Evolutionary conservation across 2,113 vertebrate species (phyloP).

Genomic region (Chrysochloris asiatica): DNA sequence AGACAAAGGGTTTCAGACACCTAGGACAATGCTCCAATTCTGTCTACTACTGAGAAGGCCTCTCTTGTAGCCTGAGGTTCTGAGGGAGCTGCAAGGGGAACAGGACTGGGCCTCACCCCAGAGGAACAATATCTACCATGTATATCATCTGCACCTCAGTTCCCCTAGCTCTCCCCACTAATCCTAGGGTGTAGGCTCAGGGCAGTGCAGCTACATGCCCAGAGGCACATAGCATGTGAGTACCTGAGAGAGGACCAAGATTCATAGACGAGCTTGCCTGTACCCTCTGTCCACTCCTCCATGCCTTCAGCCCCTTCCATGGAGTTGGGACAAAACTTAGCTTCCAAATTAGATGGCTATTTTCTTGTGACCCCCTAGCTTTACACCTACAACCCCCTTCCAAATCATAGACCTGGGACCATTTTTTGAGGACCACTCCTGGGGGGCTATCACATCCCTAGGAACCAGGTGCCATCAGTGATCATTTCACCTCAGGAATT

Average conservation of each 20-base stretch:
- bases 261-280: not conserved
- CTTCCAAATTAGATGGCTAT: constrained; percentile 10
- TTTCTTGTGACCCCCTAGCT: not conserved
- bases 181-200: not conserved
- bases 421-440: too few species aligned
- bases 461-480: too few species aligned
- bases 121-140: not conserved
- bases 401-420: not conserved
- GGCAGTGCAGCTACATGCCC: not conserved
- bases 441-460: too few species aligned
- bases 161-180: not conserved
- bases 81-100: not conserved
- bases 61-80: constrained; percentile 3
- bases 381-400: not conserved
- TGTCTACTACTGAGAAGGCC: not conserved
- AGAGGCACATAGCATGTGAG: not conserved
- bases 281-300: not conserved
- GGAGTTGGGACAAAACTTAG: not conserved
- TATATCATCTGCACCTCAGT: not conserved
- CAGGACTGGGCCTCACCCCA: not conserved
- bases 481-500: not conserved
- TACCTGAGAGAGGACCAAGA: not conserved
- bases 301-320: not conserved
- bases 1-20: constrained; percentile 54
- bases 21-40: constrained; percentile 45